These are phyloP conservation scores for Mus minutoides DNA, from an alignment of 2,797 vertebrate species.

Conservation along the genomic window DNA sequence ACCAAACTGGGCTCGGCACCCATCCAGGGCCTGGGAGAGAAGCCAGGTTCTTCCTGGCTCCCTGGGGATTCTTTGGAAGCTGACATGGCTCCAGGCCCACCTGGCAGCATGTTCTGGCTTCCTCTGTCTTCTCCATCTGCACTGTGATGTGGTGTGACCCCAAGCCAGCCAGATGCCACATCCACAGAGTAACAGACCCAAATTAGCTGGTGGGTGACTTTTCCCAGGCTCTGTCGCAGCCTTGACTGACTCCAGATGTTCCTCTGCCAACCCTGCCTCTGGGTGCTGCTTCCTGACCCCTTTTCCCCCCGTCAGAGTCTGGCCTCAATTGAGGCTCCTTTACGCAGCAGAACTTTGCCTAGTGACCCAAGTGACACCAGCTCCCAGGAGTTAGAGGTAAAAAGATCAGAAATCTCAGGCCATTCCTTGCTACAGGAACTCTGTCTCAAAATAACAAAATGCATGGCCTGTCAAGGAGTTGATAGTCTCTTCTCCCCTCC, in stretches of 20 bases:
- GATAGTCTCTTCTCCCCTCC: too few species aligned
- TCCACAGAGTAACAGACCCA: background rate
- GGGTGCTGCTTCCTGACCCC: background rate
- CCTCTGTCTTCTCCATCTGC: constrained; percentile 55
- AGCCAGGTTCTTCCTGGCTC: background rate
- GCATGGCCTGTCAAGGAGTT: background rate
- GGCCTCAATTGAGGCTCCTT: background rate
- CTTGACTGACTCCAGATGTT: background rate
- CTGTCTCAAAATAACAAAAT: background rate
- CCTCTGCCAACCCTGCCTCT: background rate
- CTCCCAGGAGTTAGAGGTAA: background rate
- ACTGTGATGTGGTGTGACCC: background rate
- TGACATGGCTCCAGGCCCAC: constrained; percentile 19
- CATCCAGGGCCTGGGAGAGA: background rate
- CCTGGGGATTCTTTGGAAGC: constrained; percentile 7
- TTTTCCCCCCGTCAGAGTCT: background rate
- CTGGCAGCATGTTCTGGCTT: constrained; percentile 47
- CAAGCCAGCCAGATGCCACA: background rate
- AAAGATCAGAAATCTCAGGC: background rate
- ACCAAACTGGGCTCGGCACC: background rate
- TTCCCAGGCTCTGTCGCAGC: background rate
- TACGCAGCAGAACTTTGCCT: background rate
- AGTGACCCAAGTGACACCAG: background rate
- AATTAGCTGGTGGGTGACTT: background rate
- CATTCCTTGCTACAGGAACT: background rate